Evolutionary conservation across 1,140 invertebrate species (phyloP), one percentile per base, ranked within the genome.

Genomic region (Ceratitis capitata): DNA sequence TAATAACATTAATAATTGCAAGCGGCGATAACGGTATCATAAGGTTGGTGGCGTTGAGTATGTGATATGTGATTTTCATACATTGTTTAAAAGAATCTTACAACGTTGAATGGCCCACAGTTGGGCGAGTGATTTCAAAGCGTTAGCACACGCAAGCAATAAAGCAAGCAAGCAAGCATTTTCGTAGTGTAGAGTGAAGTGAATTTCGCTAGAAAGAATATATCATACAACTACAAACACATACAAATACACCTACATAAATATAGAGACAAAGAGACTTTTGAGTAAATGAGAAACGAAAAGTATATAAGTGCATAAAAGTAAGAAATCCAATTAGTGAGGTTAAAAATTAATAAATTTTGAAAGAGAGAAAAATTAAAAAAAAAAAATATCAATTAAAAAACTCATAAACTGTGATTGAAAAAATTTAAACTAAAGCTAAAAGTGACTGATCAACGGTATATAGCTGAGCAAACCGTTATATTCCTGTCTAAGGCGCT

Each of bases 81-180:
- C 29, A 23, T 78, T 9, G 39, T 35, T 78, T 78, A 78, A 78
- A 78, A 78, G 69, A 45, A 23, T 78, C 6, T 47, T 6, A 14
- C 69, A 23, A 12, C 39, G 39, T 10, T n/a, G 12, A 23, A 7
- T 45, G 35, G 39, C 69, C 39, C 39, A 78, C 69, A 78, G 69
- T 78, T 42, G n/a, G 26, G 39, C 39, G 69, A 78, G 69, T 45
- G 39, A 78, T 26, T 78, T 78, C 39, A 78, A 23, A 78, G 39
- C 69, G 69, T 78, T 78, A 78, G 69, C 69, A 78, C 69, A 45
- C 32, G 39, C 64, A 74, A 74, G n/a, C n/a, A n/a, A n/a, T n/a
- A n/a, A n/a, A n/a, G n/a, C n/a, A n/a, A n/a, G n/a, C n/a, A n/a
- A n/a, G 19, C 64, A 74, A 78, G 39, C 5, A 32, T 78, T 47